Percentiles rank a stretch among this genome's conserved stretches.
Evolutionary conservation across 2,888 invertebrate species (phyloP).

Genomic region (Papilio protenor): DNA sequence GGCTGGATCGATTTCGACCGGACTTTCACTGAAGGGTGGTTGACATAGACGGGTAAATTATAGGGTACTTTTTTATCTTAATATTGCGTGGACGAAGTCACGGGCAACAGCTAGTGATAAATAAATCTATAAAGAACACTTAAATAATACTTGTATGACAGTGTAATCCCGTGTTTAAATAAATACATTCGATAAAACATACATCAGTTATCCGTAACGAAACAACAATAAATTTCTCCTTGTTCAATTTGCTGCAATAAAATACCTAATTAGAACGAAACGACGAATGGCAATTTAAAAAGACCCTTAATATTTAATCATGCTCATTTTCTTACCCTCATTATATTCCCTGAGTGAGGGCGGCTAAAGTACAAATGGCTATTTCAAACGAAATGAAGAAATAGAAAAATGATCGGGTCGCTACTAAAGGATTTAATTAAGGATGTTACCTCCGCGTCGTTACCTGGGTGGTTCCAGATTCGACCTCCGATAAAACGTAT

Average conservation of each 20-base stretch:
- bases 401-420: slow-evolving; percentile 35
- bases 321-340: slow-evolving; percentile 29
- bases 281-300: slow-evolving; percentile 22
- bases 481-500: slow-evolving; percentile 63
- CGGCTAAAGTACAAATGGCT: slow-evolving; percentile 22
- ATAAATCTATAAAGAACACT: too few relatives aligned
- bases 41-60: too few relatives aligned
- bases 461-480: slow-evolving; percentile 78
- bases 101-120: too few relatives aligned
- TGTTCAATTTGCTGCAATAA: slow-evolving; percentile 21
- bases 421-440: slow-evolving; percentile 47
- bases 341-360: slow-evolving; percentile 22
- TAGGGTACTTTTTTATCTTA: too few relatives aligned
- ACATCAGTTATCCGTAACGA: background rate
- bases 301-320: slow-evolving; percentile 29
- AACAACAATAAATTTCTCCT: background rate
- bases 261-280: slow-evolving; percentile 32
- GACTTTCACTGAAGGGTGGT: too few relatives aligned
- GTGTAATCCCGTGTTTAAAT: background rate
- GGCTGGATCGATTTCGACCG: too few relatives aligned
- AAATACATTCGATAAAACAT: background rate
- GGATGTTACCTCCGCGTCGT: slow-evolving; percentile 47
- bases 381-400: slow-evolving; percentile 37
- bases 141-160: background rate
- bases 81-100: too few relatives aligned